Evolutionary conservation across 2,797 vertebrate species (phyloP).

Genomic region (Ceryle rudis): DNA sequence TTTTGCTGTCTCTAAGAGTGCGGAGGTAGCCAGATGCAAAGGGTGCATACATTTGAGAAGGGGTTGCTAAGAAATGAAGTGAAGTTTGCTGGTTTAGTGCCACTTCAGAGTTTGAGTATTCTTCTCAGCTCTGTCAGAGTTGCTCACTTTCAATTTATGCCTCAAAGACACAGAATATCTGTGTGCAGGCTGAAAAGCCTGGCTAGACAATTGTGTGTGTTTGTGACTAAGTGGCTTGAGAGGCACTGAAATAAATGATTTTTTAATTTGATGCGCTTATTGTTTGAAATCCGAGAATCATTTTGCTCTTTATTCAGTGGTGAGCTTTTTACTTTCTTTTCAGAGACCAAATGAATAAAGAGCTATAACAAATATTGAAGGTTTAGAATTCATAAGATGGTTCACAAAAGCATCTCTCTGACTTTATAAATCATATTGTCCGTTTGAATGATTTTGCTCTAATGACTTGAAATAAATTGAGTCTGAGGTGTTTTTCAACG

Average conservation of each 20-base stretch:
- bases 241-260: constrained; percentile 27
- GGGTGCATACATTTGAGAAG: not conserved
- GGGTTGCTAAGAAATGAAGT: rapidly evolving
- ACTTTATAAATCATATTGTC: constrained; percentile 34
- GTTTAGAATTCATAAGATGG: constrained; percentile 20
- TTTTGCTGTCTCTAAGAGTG: not conserved
- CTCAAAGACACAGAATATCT: not conserved
- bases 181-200: not conserved
- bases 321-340: not conserved
- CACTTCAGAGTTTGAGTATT: not conserved
- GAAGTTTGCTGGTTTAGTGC: not conserved
- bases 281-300: constrained; percentile 37
- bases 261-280: constrained; percentile 41
- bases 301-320: not conserved
- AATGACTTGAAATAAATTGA: constrained; percentile 46
- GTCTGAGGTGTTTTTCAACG: constrained; percentile 35
- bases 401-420: not conserved
- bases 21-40: rapidly evolving
- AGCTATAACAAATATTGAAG: constrained; percentile 34
- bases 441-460: not conserved
- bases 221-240: not conserved
- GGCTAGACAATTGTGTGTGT: not conserved
- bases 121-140: not conserved
- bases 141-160: not conserved
- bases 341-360: constrained; percentile 10